Conservation (phyloP, 2,113 vertebrate species). For the Tragelaphus imberbis region DNA sequence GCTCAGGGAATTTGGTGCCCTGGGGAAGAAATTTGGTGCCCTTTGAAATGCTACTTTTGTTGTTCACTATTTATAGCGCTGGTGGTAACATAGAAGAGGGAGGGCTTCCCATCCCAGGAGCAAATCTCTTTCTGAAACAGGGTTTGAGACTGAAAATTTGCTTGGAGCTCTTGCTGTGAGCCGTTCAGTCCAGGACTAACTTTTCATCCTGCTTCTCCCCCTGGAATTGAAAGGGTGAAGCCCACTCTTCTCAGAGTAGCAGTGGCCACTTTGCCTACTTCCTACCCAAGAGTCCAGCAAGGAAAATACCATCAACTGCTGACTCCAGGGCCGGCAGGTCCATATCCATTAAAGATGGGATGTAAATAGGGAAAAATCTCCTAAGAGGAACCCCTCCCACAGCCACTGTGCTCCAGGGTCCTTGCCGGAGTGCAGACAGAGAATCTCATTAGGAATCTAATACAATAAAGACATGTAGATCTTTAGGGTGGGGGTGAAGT, state of each 20-base stretch:
- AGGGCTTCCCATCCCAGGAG: accelerated
- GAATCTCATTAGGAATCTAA: slow-evolving; percentile 99
- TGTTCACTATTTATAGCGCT: neutral
- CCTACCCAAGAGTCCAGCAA: slow-evolving; percentile 69
- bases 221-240: neutral
- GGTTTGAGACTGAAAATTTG: neutral
- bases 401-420: slow-evolving; percentile 69
- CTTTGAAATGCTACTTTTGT: neutral
- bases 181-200: neutral
- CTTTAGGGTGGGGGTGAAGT: slow-evolving; percentile 87
- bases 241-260: neutral
- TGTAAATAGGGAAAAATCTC: slow-evolving; percentile 92
- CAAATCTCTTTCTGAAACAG: neutral
- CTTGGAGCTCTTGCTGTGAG: neutral
- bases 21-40: neutral
- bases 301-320: slow-evolving; percentile 75
- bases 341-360: slow-evolving; percentile 95
- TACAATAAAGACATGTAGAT: slow-evolving; percentile 98
- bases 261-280: neutral
- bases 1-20: neutral
- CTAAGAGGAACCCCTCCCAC: slow-evolving; percentile 74
- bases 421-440: slow-evolving; percentile 86
- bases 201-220: neutral
- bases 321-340: slow-evolving; percentile 92
- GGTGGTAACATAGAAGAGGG: neutral